A percentile compares a stretch with the other conserved stretches of the same genome.
These are phyloP conservation scores for Heliconius hewitsoni DNA, from an alignment of 1,140 invertebrate species.

Conservation along the genomic window DNA sequence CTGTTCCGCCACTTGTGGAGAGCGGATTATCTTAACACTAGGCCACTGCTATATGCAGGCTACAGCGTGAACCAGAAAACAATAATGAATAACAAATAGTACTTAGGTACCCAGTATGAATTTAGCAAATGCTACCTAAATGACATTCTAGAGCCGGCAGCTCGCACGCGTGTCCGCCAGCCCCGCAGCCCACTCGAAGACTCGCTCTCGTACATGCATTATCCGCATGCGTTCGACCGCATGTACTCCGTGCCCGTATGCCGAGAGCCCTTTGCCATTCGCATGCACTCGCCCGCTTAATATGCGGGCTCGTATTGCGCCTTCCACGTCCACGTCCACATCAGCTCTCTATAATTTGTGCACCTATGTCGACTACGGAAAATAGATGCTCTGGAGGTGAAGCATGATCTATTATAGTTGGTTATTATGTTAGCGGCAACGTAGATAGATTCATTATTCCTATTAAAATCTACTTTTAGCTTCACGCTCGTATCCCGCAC, in stretches of 20 bases:
- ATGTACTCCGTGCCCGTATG: conserved; percentile 16
- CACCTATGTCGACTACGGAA: conserved; percentile 22
- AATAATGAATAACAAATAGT: too few species aligned
- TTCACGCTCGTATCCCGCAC: too few species aligned
- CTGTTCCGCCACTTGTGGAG: too few species aligned
- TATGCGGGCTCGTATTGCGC: conserved; percentile 37
- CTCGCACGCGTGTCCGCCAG: conserved; percentile 9
- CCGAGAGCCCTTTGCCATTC: conserved; percentile 31
- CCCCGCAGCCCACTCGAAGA: conserved; percentile 17
- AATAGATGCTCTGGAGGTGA: background rate
- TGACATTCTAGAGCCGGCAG: background rate
- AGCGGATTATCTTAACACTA: too few species aligned
- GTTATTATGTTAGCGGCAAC: background rate
- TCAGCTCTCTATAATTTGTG: conserved; percentile 23
- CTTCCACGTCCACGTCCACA: conserved; percentile 16
- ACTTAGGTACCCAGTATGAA: too few species aligned
- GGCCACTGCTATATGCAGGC: too few species aligned
- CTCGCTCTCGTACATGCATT: conserved; percentile 28
- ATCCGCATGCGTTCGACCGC: conserved; percentile 30
- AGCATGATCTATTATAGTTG: background rate
- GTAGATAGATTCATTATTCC: background rate
- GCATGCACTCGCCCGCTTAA: conserved; percentile 36
- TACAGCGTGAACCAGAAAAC: too few species aligned
- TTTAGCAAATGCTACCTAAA: background rate
- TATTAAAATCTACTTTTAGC: background rate